These are phyloP conservation scores for Acleris literana DNA, from an alignment of 2,888 invertebrate species.

Conservation along the genomic window DNA sequence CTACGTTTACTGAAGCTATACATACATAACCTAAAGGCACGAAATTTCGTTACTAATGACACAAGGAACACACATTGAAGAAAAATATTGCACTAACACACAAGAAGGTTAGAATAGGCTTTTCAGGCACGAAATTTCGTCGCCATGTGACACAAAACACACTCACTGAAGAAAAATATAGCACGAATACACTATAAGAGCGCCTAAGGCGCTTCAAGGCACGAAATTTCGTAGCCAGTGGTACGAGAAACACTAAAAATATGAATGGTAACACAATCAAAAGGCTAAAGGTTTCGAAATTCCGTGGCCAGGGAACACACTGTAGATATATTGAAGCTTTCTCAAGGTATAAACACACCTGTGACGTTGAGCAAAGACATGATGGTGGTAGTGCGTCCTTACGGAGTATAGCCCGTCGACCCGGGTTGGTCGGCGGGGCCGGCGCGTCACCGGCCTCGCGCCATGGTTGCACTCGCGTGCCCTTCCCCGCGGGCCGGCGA, in stretches of 20 bases:
- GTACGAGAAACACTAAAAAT: background rate
- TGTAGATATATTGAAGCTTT: slow-evolving; percentile 30
- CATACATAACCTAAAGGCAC: too few species aligned
- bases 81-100: too few species aligned
- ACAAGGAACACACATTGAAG: too few species aligned
- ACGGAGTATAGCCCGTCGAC: slow-evolving; percentile 77
- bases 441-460: slow-evolving; percentile 83
- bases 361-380: slow-evolving; percentile 84
- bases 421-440: slow-evolving; percentile 83
- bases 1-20: too few species aligned
- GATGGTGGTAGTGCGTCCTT: slow-evolving; percentile 69
- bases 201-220: background rate
- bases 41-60: too few species aligned
- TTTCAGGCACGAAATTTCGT: slow-evolving; percentile 8
- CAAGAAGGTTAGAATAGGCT: too few species aligned
- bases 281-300: too few species aligned
- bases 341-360: slow-evolving; percentile 62
- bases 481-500: slow-evolving; percentile 79
- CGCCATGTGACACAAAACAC: background rate
- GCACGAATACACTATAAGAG: background rate
- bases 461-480: slow-evolving; percentile 76
- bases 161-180: slow-evolving; percentile 4
- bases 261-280: too few species aligned
- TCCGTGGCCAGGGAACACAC: too few species aligned
- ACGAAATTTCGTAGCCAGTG: slow-evolving; percentile 2